Conservation (phyloP, 2,113 vertebrate genomes). For the Oreamnos americanus region DNA sequence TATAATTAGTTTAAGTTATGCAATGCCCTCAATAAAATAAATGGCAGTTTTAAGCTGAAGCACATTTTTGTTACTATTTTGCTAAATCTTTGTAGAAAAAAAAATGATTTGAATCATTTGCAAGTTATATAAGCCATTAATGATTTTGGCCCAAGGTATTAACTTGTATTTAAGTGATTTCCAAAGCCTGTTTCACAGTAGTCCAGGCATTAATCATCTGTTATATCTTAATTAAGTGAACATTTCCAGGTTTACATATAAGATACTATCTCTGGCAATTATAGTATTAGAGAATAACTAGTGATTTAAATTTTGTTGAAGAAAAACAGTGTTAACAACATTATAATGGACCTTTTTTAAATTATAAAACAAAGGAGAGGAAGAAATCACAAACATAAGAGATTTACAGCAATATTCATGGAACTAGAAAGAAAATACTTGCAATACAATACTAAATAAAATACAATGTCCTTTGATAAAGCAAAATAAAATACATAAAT, state of each 20-base stretch:
- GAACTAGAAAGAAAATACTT: background rate
- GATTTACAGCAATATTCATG: background rate
- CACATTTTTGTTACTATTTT: constrained; percentile 72
- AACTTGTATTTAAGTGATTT: constrained; percentile 81
- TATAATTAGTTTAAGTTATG: constrained; percentile 78
- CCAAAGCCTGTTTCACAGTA: constrained; percentile 65
- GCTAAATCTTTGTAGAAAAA: constrained; percentile 81
- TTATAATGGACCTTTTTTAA: background rate
- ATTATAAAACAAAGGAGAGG: constrained; percentile 32
- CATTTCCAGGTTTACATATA: constrained; percentile 67
- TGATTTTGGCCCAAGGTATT: constrained; percentile 81
- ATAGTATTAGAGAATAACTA: constrained; percentile 43
- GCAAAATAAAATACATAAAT: background rate
- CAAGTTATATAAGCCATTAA: constrained; percentile 79
- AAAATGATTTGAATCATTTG: constrained; percentile 78
- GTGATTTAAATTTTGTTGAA: constrained; percentile 36
- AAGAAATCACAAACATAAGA: background rate
- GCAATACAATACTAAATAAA: background rate
- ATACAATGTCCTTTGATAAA: background rate
- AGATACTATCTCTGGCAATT: constrained; percentile 56
- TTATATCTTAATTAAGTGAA: constrained; percentile 77
- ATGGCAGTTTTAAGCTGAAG: constrained; percentile 63
- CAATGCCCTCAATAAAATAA: constrained; percentile 76
- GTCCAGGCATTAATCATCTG: constrained; percentile 78
- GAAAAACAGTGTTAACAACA: constrained; percentile 26